Evolutionary conservation across 2,888 invertebrate genomes (phyloP).

Genomic region (Steromphala cineraria): DNA sequence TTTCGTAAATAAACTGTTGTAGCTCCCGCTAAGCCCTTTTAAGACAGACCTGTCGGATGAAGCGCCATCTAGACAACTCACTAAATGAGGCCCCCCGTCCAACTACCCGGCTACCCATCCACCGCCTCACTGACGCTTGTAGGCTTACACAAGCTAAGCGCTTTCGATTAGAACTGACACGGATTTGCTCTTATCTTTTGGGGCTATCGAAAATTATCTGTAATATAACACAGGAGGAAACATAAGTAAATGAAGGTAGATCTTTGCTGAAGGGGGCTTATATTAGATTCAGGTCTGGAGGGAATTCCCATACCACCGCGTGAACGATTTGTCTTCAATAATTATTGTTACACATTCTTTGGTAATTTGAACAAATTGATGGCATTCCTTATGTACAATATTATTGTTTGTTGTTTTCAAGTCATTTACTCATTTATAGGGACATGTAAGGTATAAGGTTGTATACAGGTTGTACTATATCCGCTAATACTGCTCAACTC

Average conservation of each 20-base stretch:
- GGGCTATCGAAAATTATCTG: not conserved
- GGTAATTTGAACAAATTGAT: no score
- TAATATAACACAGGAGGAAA: not conserved
- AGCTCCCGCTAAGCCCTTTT: not conserved
- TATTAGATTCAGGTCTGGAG: not conserved
- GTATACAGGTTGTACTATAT: no score
- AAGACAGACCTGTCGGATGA: not conserved
- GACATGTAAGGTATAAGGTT: no score
- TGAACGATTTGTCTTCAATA: no score
- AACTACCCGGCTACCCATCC: not conserved
- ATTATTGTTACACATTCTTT: no score
- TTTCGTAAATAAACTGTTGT: slow-evolving; percentile 14
- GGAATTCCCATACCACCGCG: no score
- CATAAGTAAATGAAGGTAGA: not conserved
- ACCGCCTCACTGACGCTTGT: not conserved
- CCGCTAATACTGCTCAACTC: no score
- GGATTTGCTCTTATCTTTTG: not conserved
- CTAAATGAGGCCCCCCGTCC: slow-evolving; percentile 5
- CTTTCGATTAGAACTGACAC: slow-evolving; percentile 12
- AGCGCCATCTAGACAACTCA: not conserved
- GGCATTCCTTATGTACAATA: no score
- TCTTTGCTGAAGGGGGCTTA: not conserved
- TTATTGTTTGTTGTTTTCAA: no score
- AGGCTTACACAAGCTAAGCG: not conserved
- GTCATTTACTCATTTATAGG: no score